Evolutionary conservation across 2,797 vertebrate species (phyloP).

Genomic region (Danio jaintianensis): DNA sequence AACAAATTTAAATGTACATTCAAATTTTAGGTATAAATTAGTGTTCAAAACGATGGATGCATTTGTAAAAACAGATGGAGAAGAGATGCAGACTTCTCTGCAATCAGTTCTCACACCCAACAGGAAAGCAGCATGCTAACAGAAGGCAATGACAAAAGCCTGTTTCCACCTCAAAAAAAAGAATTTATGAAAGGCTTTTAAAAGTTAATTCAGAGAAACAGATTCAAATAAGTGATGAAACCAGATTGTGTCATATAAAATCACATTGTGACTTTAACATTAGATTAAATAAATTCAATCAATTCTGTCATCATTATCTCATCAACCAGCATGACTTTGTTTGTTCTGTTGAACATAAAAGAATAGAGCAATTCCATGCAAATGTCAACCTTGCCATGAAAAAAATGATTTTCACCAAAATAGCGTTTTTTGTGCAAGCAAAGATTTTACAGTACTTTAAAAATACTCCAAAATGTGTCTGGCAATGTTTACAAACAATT

Average conservation of each 20-base stretch:
- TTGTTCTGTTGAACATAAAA: neutral
- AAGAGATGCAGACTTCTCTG: neutral
- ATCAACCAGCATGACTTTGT: neutral
- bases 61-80: neutral
- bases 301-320: neutral
- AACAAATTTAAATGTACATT: neutral
- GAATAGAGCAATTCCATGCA: too few relatives aligned
- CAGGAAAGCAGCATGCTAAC: neutral
- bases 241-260: neutral
- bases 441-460: too few relatives aligned
- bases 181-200: neutral
- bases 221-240: neutral
- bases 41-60: neutral
- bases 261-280: neutral
- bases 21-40: conserved; percentile 3
- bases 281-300: neutral
- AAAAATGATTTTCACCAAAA: too few relatives aligned
- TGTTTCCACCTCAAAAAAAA: neutral
- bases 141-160: neutral
- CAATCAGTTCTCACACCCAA: neutral
- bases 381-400: too few relatives aligned
- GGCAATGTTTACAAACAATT: too few relatives aligned
- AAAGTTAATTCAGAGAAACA: neutral
- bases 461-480: too few relatives aligned
- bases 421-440: too few relatives aligned